A percentile compares a stretch with the other conserved stretches of the same genome.
These are phyloP conservation scores for Rhagonycha fulva DNA, from an alignment of 2,888 invertebrate species.

Conservation along the genomic window DNA sequence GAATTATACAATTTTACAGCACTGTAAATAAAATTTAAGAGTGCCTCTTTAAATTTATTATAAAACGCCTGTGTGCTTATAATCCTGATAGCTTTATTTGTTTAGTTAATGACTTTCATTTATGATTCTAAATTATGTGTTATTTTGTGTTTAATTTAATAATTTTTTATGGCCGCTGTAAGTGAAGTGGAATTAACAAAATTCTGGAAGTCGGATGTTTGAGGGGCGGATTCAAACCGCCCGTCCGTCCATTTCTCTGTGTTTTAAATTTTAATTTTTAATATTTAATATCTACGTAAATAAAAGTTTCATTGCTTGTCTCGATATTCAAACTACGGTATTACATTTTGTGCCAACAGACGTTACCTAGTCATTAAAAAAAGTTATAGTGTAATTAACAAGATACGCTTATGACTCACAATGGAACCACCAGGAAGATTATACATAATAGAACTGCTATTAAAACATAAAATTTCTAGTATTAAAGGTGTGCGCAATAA, in stretches of 20 bases:
- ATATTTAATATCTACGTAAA: background rate
- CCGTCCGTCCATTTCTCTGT: no score
- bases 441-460: background rate
- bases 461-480: background rate
- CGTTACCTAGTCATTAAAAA: background rate
- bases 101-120: constrained; percentile 1
- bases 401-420: background rate
- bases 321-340: background rate
- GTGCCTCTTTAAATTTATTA: background rate
- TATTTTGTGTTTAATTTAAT: background rate
- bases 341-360: background rate
- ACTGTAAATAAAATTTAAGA: constrained; percentile 2
- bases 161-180: background rate
- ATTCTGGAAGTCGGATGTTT: background rate
- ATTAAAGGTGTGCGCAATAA: background rate
- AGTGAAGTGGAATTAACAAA: background rate
- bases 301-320: background rate
- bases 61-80: background rate
- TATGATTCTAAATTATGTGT: constrained; percentile 1
- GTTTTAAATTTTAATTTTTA: background rate
- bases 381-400: background rate
- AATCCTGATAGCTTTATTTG: background rate
- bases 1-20: background rate
- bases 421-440: background rate
- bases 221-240: no score